Percentiles rank a stretch among this genome's conserved stretches.
These are phyloP conservation scores for Scomber japonicus DNA, from an alignment of 2,113 vertebrate genomes.

Conservation along the genomic window DNA sequence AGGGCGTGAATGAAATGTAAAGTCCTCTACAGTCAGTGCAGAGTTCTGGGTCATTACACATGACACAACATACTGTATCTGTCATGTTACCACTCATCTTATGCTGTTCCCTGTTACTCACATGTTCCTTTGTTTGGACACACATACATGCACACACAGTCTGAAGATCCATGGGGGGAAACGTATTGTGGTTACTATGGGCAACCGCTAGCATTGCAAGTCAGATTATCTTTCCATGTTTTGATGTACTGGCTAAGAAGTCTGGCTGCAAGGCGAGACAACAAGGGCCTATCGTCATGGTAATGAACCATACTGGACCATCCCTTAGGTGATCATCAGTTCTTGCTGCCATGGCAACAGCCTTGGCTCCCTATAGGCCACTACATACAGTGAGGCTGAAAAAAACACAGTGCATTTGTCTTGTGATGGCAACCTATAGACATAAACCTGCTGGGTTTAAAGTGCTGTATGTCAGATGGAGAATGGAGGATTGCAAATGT, in stretches of 20 bases:
- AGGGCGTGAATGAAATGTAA: neutral
- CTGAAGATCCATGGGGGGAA: neutral
- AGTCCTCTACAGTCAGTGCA: neutral
- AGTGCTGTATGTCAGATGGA: neutral
- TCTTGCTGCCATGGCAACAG: conserved; percentile 76
- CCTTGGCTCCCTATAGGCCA: conserved; percentile 59
- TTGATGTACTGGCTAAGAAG: conserved; percentile 36
- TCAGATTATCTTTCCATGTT: conserved; percentile 42
- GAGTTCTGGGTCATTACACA: neutral
- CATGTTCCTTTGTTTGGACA: neutral
- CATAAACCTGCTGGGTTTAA: neutral
- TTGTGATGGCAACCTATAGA: conserved; percentile 12
- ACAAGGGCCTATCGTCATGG: conserved; percentile 68
- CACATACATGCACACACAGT: conserved; percentile 1
- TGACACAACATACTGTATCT: neutral
- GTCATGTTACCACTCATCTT: neutral
- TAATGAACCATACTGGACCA: conserved; percentile 64
- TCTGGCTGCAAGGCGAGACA: conserved; percentile 46
- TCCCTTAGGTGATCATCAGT: conserved; percentile 66
- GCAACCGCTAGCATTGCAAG: conserved; percentile 4
- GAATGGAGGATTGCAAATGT: neutral
- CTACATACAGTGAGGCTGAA: conserved; percentile 24
- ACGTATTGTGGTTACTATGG: neutral
- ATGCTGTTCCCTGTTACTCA: too few relatives aligned
- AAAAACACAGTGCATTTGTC: conserved; percentile 20